Evolutionary conservation across 1,140 invertebrate genomes (phyloP), one percentile per base, ranked within the genome.

Genomic region (Drosophila persimilis): DNA sequence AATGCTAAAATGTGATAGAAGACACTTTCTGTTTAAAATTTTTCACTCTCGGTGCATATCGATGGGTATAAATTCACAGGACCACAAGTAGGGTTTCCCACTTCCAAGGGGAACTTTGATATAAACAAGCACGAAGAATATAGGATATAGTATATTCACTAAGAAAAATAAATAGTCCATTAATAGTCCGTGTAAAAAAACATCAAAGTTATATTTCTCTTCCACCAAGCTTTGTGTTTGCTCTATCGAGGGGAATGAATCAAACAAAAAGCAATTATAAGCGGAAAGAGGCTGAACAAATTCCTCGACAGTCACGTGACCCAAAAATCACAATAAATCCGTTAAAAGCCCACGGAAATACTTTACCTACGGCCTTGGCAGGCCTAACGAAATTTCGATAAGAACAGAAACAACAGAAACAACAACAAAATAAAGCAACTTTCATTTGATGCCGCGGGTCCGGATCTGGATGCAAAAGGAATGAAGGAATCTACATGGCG

Each of bases 271-370:
- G 67, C 80, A 80, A 86, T 85, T 85, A 86, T 71, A 41, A 52
- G 35, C 51, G 39, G 45, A 24, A 44, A 20, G 29, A 45, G 6
- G 45, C 20, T 13, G 20, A 62, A 51, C 66, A 56, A 64, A 84
- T 84, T 84, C 81, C 81, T 63, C 31, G 65, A 67, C 73, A 86
- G 80, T 74, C 81, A 85, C 81, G 77, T 85, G 81, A 73, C 81
- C 73, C 35, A 74, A 80, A 85, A 85, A 86, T 85, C 77, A 86
- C 81, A 85, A 85, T 86, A 85, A 85, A 85, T 85, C 81, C 80
- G 73, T 77, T 80, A 74, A 85, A 85, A 77, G 56, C 60, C 64
- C 47, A 73, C 48, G 55, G 50, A 73, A 81, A 73, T 73, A 50
- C 76, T 79, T 80, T 67, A 53, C 52, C 75, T 47, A 66, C 48